These are phyloP conservation scores for Harmothoe impar DNA, from an alignment of 2,888 invertebrate genomes.

Conservation along the genomic window DNA sequence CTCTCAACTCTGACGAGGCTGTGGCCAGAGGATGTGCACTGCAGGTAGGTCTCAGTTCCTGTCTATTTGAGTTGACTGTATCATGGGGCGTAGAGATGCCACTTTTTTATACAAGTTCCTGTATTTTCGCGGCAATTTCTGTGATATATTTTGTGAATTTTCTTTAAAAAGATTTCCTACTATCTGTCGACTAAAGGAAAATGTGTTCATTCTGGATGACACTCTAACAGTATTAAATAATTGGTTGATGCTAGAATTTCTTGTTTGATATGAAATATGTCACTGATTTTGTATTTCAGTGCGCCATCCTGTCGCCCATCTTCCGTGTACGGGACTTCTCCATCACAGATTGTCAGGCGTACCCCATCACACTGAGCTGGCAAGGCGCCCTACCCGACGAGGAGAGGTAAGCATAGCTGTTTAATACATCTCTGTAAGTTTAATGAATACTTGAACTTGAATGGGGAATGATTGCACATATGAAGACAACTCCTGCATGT, in stretches of 20 bases:
- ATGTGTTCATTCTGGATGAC: no score
- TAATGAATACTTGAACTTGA: no score
- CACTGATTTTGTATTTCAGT: constrained; percentile 84
- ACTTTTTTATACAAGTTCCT: not conserved
- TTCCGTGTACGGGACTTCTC: constrained; percentile 98
- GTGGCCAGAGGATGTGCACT: constrained; percentile 97
- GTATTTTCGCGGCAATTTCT: no score
- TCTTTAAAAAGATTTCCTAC: not conserved
- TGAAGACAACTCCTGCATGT: no score
- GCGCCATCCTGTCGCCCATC: constrained; percentile 98
- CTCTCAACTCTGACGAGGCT: constrained; percentile 97
- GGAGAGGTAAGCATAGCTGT: constrained; percentile 85
- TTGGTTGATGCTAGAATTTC: no score
- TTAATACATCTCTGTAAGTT: no score
- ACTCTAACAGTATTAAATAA: no score
- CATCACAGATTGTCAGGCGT: constrained; percentile 94
- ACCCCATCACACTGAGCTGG: constrained; percentile 88
- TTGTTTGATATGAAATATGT: no score
- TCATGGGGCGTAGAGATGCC: not conserved
- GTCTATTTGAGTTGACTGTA: not conserved
- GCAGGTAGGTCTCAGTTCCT: constrained; percentile 77
- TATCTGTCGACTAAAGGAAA: no score
- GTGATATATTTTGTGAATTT: not conserved
- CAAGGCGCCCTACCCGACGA: constrained; percentile 84
- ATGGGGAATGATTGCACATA: no score